phyloP scores from a whole-genome alignment of 2,888 invertebrate species.

The Microplitis manilae region DNA sequence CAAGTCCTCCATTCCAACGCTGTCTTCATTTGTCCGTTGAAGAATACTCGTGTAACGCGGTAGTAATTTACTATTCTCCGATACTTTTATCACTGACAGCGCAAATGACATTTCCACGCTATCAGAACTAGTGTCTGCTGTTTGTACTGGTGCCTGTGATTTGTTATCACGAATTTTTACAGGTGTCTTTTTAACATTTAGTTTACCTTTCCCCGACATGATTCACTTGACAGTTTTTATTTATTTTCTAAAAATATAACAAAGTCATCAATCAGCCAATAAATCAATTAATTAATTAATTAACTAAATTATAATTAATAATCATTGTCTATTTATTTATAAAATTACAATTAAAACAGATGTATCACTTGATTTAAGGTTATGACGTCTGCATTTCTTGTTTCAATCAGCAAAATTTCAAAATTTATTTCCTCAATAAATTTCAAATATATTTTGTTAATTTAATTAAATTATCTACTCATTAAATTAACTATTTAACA shows the following conservation, averaged over 20 bases:
- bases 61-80: slow-evolving; percentile 79
- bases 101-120: slow-evolving; percentile 60
- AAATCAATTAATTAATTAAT: background rate
- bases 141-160: slow-evolving; percentile 55
- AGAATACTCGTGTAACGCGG: slow-evolving; percentile 77
- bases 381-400: background rate
- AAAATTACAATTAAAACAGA: background rate
- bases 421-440: too few relatives aligned
- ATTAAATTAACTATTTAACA: background rate
- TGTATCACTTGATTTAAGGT: background rate
- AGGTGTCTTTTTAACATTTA: slow-evolving; percentile 66
- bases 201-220: slow-evolving; percentile 70
- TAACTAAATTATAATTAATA: background rate
- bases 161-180: slow-evolving; percentile 64
- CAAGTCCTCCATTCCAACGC: slow-evolving; percentile 89
- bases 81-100: slow-evolving; percentile 79
- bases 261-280: background rate
- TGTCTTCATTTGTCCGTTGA: slow-evolving; percentile 81
- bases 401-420: too few relatives aligned
- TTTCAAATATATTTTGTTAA: too few relatives aligned
- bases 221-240: slow-evolving; percentile 29
- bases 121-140: slow-evolving; percentile 62
- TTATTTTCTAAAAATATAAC: background rate
- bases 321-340: background rate
- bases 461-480: background rate